Percentiles rank a stretch among this genome's conserved stretches.
Evolutionary conservation across 2,113 vertebrate genomes (phyloP).

Genomic region (Psettodes erumei): DNA sequence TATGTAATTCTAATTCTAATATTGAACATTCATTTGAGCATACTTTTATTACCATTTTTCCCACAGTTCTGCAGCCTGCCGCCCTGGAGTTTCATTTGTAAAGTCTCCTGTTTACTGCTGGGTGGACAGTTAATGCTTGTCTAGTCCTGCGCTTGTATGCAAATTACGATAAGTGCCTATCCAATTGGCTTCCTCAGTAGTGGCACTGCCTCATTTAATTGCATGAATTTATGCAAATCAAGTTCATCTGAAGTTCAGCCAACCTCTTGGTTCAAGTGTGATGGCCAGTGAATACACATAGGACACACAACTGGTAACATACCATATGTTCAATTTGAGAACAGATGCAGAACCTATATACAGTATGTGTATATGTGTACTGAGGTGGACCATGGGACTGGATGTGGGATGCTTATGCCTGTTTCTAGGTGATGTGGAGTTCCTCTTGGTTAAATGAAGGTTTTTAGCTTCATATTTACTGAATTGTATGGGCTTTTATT

Average conservation of each 20-base stretch:
- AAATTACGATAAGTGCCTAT: constrained; percentile 34
- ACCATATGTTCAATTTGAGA: not conserved
- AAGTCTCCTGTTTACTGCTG: not conserved
- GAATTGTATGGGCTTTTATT: too few species aligned
- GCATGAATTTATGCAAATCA: constrained; percentile 23
- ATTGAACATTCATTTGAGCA: constrained; percentile 6
- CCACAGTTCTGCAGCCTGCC: not conserved
- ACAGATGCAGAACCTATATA: not conserved
- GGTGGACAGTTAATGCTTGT: constrained; percentile 2
- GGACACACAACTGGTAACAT: not conserved
- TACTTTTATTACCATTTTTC: constrained; percentile 12
- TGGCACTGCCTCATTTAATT: constrained; percentile 25
- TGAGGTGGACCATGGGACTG: not conserved
- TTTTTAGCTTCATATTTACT: not conserved
- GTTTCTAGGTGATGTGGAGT: not conserved
- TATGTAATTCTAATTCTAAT: not conserved
- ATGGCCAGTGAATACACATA: constrained; percentile 7
- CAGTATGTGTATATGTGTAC: not conserved
- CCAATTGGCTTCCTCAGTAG: constrained; percentile 12
- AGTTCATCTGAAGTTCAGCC: constrained; percentile 45
- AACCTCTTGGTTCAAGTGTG: not conserved
- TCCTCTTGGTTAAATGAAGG: too few species aligned
- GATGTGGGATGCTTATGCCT: not conserved
- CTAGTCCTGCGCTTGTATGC: constrained; percentile 16
- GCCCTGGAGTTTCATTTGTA: not conserved